Conservation (phyloP, 2,797 vertebrate species). For the Centroberyx gerrardi region DNA sequence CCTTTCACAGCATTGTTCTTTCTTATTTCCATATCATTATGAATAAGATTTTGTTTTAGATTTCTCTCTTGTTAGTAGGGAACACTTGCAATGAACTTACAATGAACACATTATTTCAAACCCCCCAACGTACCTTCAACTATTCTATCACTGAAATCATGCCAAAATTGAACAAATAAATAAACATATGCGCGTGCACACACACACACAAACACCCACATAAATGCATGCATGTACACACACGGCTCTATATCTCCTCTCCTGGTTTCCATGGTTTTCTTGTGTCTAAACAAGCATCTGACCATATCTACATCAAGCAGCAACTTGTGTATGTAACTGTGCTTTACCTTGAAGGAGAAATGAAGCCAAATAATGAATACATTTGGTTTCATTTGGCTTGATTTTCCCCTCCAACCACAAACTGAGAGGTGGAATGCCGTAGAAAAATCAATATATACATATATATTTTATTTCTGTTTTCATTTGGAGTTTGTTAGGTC, state of each 20-base stretch:
- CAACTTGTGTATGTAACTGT: not conserved
- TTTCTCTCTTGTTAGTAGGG: slow-evolving; percentile 4
- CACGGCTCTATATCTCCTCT: not conserved
- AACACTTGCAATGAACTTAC: not conserved
- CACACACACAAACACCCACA: slow-evolving; percentile 19
- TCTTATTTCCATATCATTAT: slow-evolving; percentile 44
- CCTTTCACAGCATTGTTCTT: not conserved
- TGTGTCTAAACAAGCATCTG: not conserved
- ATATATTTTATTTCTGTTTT: not conserved
- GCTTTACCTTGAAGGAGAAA: not conserved
- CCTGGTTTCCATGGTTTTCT: not conserved
- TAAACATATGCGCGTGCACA: slow-evolving; percentile 4
- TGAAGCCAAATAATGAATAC: not conserved
- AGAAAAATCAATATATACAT: not conserved
- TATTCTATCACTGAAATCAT: slow-evolving; percentile 6
- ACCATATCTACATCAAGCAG: not conserved
- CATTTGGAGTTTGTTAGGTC: not conserved
- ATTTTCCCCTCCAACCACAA: not conserved
- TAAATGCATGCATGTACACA: not conserved
- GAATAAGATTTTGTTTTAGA: slow-evolving; percentile 29
- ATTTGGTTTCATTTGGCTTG: not conserved
- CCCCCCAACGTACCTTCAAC: slow-evolving; percentile 5
- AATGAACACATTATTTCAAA: slow-evolving; percentile 18
- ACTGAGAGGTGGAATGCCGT: too few relatives aligned
- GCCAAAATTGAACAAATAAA: slow-evolving; percentile 14